A percentile compares a stretch with the other conserved stretches of the same genome.
Evolutionary conservation across 2,797 vertebrate genomes (phyloP).

Genomic region (Erethizon dorsatum): DNA sequence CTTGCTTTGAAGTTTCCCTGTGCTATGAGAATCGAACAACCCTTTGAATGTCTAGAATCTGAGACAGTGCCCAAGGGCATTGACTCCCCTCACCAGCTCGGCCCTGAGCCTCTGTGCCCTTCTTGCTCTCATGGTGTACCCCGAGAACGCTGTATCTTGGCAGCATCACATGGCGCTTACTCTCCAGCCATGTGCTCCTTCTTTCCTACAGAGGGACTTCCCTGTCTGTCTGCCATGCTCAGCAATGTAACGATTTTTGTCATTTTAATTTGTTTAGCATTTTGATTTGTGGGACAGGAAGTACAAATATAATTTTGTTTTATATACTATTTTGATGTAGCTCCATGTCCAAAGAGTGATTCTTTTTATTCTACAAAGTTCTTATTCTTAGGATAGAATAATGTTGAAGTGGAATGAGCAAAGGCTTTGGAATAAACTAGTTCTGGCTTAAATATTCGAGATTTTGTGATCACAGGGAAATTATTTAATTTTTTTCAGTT

Average conservation of each 20-base stretch:
- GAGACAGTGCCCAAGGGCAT: neutral
- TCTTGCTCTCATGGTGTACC: too few species aligned
- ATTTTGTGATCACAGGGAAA: neutral
- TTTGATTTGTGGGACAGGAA: neutral
- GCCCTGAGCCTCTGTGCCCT: too few species aligned
- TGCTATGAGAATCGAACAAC: neutral
- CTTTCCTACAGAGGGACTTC: neutral
- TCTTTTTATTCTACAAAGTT: neutral
- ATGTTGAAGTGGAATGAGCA: neutral
- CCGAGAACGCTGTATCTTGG: neutral
- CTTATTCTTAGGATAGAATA: neutral
- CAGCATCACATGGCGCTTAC: neutral
- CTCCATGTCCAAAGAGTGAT: neutral
- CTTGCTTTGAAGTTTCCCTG: neutral
- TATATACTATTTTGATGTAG: neutral
- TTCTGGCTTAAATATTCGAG: neutral
- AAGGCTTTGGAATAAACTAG: neutral
- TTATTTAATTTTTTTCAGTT: neutral
- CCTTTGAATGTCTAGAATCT: neutral
- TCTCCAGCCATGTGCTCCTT: neutral
- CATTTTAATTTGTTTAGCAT: neutral
- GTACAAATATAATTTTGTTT: neutral
- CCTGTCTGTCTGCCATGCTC: neutral
- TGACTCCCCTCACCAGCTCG: accelerated
- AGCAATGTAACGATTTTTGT: neutral